Evolutionary conservation across 2,888 invertebrate genomes (phyloP).

Genomic region (Eupithecia vulgata): DNA sequence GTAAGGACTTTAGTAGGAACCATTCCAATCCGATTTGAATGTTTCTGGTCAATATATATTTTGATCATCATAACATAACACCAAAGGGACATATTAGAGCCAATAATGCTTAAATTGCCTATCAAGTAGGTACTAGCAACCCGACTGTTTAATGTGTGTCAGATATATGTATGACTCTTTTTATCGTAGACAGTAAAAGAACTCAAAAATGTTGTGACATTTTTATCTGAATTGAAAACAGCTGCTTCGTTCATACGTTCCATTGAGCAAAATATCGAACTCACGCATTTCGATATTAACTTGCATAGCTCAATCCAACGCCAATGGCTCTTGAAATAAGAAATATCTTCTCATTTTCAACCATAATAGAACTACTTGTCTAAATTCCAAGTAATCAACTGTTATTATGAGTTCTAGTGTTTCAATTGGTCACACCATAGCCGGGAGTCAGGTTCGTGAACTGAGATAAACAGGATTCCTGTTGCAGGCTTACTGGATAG

Average conservation of each 20-base stretch:
- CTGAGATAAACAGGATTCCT: constrained; percentile 32
- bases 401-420: constrained; percentile 29
- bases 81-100: neutral
- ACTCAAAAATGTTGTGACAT: constrained; percentile 8
- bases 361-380: constrained; percentile 16
- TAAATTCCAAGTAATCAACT: constrained; percentile 28
- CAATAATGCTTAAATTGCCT: neutral
- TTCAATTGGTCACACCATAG: constrained; percentile 25
- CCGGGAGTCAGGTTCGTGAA: constrained; percentile 28
- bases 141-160: neutral
- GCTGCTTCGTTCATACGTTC: constrained; percentile 19
- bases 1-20: neutral
- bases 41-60: neutral
- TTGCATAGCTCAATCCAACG: neutral
- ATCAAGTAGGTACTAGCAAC: neutral
- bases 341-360: constrained; percentile 1
- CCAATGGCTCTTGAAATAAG: constrained; percentile 5
- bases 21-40: neutral
- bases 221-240: constrained; percentile 36
- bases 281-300: neutral
- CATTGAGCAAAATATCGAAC: constrained; percentile 16
- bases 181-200: constrained; percentile 11
- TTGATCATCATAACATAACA: neutral
- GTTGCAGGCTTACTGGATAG: constrained; percentile 22
- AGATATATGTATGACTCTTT: neutral